Percentiles rank a stretch among this genome's conserved stretches.
phyloP scores from a whole-genome alignment of 2,113 vertebrate species.

The Semicossyphus pulcher region DNA sequence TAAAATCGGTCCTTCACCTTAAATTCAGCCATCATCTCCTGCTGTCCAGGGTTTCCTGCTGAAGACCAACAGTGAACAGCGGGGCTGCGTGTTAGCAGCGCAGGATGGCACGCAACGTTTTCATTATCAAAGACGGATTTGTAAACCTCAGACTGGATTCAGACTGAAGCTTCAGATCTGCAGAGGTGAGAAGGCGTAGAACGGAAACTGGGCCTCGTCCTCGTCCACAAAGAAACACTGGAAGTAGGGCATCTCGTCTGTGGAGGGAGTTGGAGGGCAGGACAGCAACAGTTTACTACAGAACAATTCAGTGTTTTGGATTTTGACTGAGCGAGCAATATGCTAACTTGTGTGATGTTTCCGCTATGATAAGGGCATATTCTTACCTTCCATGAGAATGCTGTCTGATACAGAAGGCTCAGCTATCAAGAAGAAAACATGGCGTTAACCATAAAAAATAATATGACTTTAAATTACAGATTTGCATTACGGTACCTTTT shows the following conservation, averaged over 20 bases:
- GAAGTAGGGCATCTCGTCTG: constrained; percentile 85
- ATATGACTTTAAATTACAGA: neutral
- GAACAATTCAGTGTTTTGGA: neutral
- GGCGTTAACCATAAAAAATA: neutral
- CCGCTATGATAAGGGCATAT: neutral
- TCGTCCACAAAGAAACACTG: constrained; percentile 88
- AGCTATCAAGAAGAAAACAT: constrained; percentile 29
- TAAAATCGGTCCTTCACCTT: constrained; percentile 30
- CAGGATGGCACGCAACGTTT: constrained; percentile 19
- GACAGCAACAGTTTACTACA: neutral
- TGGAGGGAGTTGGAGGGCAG: constrained; percentile 5
- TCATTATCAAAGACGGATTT: constrained; percentile 20
- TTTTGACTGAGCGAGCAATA: neutral
- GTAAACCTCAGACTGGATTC: constrained; percentile 37
- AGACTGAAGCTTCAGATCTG: constrained; percentile 70
- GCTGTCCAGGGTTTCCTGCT: constrained; percentile 28
- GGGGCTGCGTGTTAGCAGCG: constrained; percentile 31
- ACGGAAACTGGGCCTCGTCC: constrained; percentile 83
- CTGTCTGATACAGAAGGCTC: constrained; percentile 58
- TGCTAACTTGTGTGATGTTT: constrained; percentile 13
- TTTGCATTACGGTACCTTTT: constrained; percentile 58
- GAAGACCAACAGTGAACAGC: constrained; percentile 17
- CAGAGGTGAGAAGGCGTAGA: constrained; percentile 84
- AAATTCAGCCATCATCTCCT: constrained; percentile 23
- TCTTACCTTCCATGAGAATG: constrained; percentile 66